Percentiles rank a stretch among this genome's conserved stretches.
Evolutionary conservation across 1,140 invertebrate species (phyloP).

Genomic region (Eriosoma lanigerum): DNA sequence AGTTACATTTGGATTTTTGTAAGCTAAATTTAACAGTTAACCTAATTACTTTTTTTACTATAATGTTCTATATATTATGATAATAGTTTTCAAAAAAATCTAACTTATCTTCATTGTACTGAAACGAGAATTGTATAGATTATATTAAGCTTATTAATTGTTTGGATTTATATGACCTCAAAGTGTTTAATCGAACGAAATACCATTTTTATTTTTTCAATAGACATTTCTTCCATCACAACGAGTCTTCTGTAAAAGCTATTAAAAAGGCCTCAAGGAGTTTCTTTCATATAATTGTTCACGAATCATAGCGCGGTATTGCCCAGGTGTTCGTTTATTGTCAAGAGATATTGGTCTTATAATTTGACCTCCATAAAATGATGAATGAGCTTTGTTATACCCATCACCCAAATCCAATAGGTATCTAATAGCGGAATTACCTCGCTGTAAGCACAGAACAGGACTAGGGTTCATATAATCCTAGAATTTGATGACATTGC

Average conservation of each 20-base stretch:
- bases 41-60: too few relatives aligned
- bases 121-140: background rate
- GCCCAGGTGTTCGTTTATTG: constrained; percentile 24
- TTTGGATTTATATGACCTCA: background rate
- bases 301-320: too few relatives aligned
- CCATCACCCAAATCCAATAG: background rate
- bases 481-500: background rate
- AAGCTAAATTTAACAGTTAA: too few relatives aligned
- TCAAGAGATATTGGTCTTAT: background rate
- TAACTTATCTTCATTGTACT: too few relatives aligned
- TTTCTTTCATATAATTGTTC: constrained; percentile 20
- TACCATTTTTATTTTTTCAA: constrained; percentile 32
- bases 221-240: background rate
- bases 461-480: background rate
- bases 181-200: constrained; percentile 38
- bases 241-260: constrained; percentile 1
- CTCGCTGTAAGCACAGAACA: background rate
- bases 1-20: too few relatives aligned
- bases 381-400: background rate
- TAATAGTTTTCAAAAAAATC: too few relatives aligned
- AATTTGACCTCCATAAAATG: background rate
- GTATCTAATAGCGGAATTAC: too few relatives aligned
- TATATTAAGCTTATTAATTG: background rate
- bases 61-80: too few relatives aligned
- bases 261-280: background rate